Base-by-base conservation (phyloP, 1,140 invertebrate species). In the Drosophila malerkotliana region DNA sequence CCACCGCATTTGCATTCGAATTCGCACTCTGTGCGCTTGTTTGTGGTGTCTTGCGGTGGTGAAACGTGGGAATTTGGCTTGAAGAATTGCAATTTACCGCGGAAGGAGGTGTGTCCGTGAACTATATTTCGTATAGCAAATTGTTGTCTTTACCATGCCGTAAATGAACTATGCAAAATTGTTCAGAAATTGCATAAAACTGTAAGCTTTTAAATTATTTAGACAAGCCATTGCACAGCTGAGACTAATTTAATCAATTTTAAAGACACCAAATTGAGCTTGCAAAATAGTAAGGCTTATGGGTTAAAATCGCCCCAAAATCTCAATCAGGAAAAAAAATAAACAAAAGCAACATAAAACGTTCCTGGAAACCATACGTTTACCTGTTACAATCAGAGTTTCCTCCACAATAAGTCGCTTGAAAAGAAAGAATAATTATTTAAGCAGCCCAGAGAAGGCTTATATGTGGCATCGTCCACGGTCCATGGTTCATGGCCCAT, bases 51-150 rank as follows among this genome's bases (percentile, higher is more conserved):
- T 66, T 72, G 83, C 63, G 83, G 83, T 71, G 80, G 62, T 37
- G 51, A 52, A 88, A 87, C 83, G 83, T 87, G 83, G 79, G 83
- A 87, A 87, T 88, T 60, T 49, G 67, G 57, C 72, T 67, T 60
- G 64, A 55, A 73, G 51, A 82, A 73, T 72, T 54, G 53, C 53
- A 34, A 74, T 74, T 74, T 74, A 39, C 52, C 44, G 30, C 24
- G 52, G 41, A 55, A 64, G 72, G 77, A 84, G 80, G 80, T 73
- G 80, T 84, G 80, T 49, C 80, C 26, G 75, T 77, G 79, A 71
- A 88, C 79, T 73, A 87, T 67, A 77, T 87, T 82, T 62, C 60
- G 67, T 82, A 57, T 60, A 41, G 15, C 61, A 81, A 81, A 87
- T 87, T 66, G 77, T 83, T 68, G 71, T 79, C 54, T 77, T 87